Base-by-base conservation (phyloP, 1,140 invertebrate genomes). In the Anastrepha obliqua region DNA sequence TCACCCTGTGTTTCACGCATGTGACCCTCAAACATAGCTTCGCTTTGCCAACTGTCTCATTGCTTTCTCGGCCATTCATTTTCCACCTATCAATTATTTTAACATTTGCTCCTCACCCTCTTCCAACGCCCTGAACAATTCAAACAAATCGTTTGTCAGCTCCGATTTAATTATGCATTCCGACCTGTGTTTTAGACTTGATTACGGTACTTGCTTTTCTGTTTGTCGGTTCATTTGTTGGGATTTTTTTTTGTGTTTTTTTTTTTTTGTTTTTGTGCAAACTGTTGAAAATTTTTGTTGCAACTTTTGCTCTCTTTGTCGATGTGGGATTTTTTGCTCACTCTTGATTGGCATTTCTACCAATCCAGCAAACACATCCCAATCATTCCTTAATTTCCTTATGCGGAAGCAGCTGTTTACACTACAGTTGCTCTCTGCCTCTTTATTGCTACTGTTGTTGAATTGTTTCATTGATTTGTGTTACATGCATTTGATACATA, bases 141-240 rank as follows among this genome's bases (percentile, higher is more conserved):
- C 42, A 47, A 74, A 74, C 39, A 74, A 74, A 74, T 74, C 67
- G 67, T 74, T 67, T 74, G 67, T 74, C 67, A 74, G 67, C 44
- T 74, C 67, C 67, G 42, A 74, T 74, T 74, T 74, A 74, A 74
- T 74, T 74, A 74, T 74, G 67, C 67, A 74, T 47, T 74, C 67
- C 44, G 67, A 74, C 67, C 67, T 74, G 67, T 74, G 67, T 47
- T 47, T 74, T 47, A 74, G 67, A 13, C 67, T 47, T 74, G 67
- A 74, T 74, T 74, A 74, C 42, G 67, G 3, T 47, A 17, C 15
- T 74, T 15, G 42, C 44, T 74, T 74, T 39, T 74, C 42, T n/a
- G 42, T 47, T 74, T 74, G 42, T 74, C 67, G 67, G 42, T 47
- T 47, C 42, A 11, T 39, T 74, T 74, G 67, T 47, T 74, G 15